Percentiles rank a stretch among this genome's conserved stretches.
phyloP scores from a whole-genome alignment of 2,888 invertebrate species.

The Arrhopalites spinosus region DNA sequence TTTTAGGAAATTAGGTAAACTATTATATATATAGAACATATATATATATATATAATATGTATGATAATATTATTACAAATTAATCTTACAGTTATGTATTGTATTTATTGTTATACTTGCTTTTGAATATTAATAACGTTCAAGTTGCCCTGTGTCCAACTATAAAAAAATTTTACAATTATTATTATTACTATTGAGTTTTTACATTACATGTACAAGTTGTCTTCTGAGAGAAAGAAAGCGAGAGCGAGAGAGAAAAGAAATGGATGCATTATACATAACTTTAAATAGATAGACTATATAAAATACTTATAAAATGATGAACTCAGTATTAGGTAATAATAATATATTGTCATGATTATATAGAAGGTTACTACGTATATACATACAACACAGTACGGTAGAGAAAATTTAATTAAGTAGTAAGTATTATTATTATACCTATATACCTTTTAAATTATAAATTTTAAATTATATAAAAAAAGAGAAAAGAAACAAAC shows the following conservation, averaged over 20 bases:
- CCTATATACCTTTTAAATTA: too few relatives aligned
- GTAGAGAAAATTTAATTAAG: too few relatives aligned
- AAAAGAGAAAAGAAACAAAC: too few relatives aligned
- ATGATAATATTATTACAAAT: conserved; percentile 12
- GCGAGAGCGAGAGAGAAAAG: neutral
- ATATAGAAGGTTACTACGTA: neutral
- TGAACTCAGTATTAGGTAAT: conserved; percentile 27
- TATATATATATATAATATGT: neutral
- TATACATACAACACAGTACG: neutral
- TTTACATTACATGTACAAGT: neutral
- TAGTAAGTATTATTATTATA: too few relatives aligned
- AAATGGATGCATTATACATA: conserved; percentile 15
- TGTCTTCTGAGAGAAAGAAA: neutral
- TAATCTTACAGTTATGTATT: conserved; percentile 22
- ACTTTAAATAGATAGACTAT: conserved; percentile 18
- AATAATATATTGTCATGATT: conserved; percentile 19
- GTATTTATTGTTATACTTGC: conserved; percentile 22
- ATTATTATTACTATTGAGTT: conserved; percentile 7
- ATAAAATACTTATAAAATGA: conserved; percentile 12
- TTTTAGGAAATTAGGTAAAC: neutral
- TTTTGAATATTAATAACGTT: conserved; percentile 17
- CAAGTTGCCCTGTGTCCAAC: conserved; percentile 20
- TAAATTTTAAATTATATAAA: too few relatives aligned
- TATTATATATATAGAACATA: neutral
- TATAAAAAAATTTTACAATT: conserved; percentile 9